Evolutionary conservation across 1,140 invertebrate species (phyloP).

Genomic region (Ips typographus): DNA sequence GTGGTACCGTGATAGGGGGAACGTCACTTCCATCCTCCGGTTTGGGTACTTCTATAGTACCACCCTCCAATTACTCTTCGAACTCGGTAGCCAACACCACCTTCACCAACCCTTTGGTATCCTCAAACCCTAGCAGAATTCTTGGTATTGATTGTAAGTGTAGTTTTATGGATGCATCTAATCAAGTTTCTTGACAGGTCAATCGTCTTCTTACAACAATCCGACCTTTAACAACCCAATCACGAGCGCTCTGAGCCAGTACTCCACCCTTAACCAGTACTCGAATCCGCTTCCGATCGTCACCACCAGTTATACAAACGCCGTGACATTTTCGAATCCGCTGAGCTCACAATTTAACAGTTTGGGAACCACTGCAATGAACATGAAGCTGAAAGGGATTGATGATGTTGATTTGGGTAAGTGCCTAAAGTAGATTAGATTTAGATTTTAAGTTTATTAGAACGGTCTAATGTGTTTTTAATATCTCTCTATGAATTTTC

Average conservation of each 20-base stretch:
- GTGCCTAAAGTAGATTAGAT: background rate
- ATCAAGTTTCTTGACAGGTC: constrained; percentile 15
- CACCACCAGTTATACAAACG: constrained; percentile 45
- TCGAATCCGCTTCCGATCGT: constrained; percentile 39
- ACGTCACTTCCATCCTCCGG: constrained; percentile 46
- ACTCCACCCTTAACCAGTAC: constrained; percentile 35
- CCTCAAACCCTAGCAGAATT: constrained; percentile 43
- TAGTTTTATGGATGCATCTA: background rate
- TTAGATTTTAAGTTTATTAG: no score
- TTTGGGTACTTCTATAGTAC: constrained; percentile 54
- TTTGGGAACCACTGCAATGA: constrained; percentile 55
- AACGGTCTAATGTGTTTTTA: no score
- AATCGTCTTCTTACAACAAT: constrained; percentile 45
- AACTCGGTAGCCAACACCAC: constrained; percentile 58
- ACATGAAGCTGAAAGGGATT: constrained; percentile 66
- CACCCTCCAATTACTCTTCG: constrained; percentile 55
- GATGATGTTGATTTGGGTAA: constrained; percentile 67
- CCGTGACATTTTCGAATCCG: constrained; percentile 51
- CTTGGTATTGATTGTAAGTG: constrained; percentile 10
- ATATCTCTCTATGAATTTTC: no score
- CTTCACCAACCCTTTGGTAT: constrained; percentile 62
- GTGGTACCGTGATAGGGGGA: constrained; percentile 46
- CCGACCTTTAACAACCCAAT: constrained; percentile 45
- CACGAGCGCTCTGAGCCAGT: constrained; percentile 39
- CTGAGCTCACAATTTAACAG: constrained; percentile 50